Evolutionary conservation across 2,113 vertebrate species (phyloP), one percentile per base, ranked within the genome.

Genomic region (Myrmecophaga tridactyla): DNA sequence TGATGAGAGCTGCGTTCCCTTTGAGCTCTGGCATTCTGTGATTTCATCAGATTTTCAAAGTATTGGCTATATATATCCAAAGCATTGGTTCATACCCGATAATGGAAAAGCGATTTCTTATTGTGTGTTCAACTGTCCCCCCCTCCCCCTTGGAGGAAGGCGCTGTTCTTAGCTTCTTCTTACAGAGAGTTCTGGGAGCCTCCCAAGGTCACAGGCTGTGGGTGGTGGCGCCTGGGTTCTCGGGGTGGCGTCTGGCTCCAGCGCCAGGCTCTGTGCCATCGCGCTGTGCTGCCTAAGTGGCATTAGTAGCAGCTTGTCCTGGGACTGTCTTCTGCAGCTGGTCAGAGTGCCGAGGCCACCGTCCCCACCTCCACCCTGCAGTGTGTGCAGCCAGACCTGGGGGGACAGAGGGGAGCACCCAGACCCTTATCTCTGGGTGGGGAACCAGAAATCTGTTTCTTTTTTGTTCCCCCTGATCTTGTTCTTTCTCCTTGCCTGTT

Each of bases 61-160:
- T 87, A 18, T 23, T 34, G 51, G 20, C 63, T 20, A 3, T 39
- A 12, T 34, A 7, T 3, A 9, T 69, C 41, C 43, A 58, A 63
- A 89, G 60, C 73, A 4, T 17, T 10, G 4, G 36, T 60, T 90
- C 53, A 46, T 53, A 80, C 48, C 43, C 23, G 31, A 2, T 36
- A 43, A 76, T 7, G 39, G 21, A 10, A 69, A 62, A 62, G 31
- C 70, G 36, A 1, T 23, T 89, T 78, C 23, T 80, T 46, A 8
- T 4, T 1, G 0, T 53, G 21, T 25, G 11, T 29, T 62, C 7
- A 3, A 6, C 7, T n/a, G n/a, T n/a, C n/a, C 7, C 23, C 84
- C 12, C 7, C 23, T 1, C 56, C 51, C 82, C 0, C 0, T 29
- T 25, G 12, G 87, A 69, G 51, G 39, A 75, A 75, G 63, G 65